Conservation (phyloP, 1,140 invertebrate species). For the Drosophila navojoa region DNA sequence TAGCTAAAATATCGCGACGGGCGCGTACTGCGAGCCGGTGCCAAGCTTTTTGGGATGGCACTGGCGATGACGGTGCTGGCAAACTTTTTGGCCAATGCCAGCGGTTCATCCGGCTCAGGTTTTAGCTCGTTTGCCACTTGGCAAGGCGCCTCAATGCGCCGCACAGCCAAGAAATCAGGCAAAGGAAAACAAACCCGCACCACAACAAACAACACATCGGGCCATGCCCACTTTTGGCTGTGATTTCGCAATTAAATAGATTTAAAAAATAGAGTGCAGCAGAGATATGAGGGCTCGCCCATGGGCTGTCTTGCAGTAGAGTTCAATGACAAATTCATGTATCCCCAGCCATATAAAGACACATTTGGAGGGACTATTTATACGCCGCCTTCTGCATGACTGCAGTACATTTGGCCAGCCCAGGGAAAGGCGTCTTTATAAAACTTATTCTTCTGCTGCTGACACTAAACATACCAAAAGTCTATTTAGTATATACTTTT, state of each 20-base stretch:
- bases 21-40: constrained; percentile 49
- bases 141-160: constrained; percentile 54
- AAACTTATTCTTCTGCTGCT: too few relatives aligned
- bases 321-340: constrained; percentile 76
- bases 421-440: background rate
- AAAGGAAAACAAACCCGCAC: constrained; percentile 66
- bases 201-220: constrained; percentile 34
- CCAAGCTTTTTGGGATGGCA: constrained; percentile 49
- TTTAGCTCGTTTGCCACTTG: constrained; percentile 55
- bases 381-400: constrained; percentile 45
- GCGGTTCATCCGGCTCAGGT: constrained; percentile 73
- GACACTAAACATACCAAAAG: background rate
- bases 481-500: constrained; percentile 7
- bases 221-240: constrained; percentile 69
- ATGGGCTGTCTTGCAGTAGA: constrained; percentile 37
- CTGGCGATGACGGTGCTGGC: constrained; percentile 68
- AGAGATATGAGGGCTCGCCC: background rate
- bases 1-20: constrained; percentile 62
- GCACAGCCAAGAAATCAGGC: constrained; percentile 67
- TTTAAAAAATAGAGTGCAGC: constrained; percentile 35
- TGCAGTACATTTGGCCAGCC: constrained; percentile 68
- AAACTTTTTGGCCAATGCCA: constrained; percentile 49
- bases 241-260: constrained; percentile 82
- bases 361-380: constrained; percentile 45
- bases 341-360: constrained; percentile 46